phyloP scores from a whole-genome alignment of 2,888 invertebrate genomes.

The Icerya purchasi region DNA sequence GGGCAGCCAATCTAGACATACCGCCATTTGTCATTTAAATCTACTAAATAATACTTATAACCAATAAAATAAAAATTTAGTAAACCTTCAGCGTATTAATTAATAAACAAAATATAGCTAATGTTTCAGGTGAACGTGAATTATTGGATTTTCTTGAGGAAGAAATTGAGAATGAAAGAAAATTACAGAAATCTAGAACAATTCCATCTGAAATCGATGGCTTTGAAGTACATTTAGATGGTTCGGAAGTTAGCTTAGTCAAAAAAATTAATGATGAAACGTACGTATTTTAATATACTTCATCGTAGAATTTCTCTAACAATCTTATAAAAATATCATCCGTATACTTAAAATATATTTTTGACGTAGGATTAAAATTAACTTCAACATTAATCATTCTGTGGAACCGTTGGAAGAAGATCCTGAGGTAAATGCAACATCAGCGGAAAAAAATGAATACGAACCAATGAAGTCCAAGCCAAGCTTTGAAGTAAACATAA shows the following conservation, averaged over 20 bases:
- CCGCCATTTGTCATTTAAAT: no score
- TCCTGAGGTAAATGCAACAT: conserved; percentile 36
- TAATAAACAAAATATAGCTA: neutral
- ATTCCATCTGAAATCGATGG: conserved; percentile 58
- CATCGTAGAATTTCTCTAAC: neutral
- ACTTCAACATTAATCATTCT: conserved; percentile 84
- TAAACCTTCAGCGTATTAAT: no score
- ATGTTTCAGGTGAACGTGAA: conserved; percentile 50
- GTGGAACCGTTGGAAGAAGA: conserved; percentile 57
- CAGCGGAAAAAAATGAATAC: conserved; percentile 46
- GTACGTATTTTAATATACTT: conserved; percentile 29
- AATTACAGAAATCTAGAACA: conserved; percentile 50
- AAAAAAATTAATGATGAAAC: conserved; percentile 48
- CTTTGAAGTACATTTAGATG: conserved; percentile 54
- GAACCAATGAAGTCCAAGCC: conserved; percentile 71
- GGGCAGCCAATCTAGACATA: no score
- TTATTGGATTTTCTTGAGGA: conserved; percentile 77
- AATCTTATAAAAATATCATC: neutral
- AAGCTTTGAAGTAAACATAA: conserved; percentile 69
- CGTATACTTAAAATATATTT: conserved; percentile 20
- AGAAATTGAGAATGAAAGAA: conserved; percentile 79
- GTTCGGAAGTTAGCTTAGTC: conserved; percentile 62
- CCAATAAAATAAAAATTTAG: no score
- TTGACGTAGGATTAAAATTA: conserved; percentile 41
- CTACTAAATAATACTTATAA: no score